Percentiles rank a stretch among this genome's conserved stretches.
Conservation (phyloP, 2,797 vertebrate species). For the Schizopygopsis pylzovi region DNA sequence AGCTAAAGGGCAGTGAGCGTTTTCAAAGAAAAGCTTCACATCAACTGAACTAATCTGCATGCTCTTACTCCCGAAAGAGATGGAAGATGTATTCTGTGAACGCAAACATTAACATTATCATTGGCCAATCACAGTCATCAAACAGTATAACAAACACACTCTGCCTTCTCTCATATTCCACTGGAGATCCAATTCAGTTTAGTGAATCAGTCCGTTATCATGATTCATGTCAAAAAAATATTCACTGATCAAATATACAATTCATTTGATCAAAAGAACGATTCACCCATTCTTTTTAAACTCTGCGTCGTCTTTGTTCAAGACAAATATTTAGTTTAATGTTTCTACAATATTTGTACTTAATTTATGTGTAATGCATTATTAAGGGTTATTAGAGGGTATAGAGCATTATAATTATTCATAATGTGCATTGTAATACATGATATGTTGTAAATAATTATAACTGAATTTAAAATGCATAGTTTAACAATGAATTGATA, state of each 20-base stretch:
- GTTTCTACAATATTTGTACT: not conserved
- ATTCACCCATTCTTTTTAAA: too few species aligned
- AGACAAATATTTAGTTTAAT: not conserved
- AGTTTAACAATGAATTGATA: too few species aligned
- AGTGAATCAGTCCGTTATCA: not conserved
- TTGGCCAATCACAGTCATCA: not conserved
- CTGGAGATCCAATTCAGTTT: not conserved
- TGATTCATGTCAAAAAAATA: not conserved
- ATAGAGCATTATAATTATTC: too few species aligned
- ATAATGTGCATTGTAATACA: too few species aligned
- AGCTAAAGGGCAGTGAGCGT: not conserved
- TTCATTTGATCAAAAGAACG: not conserved
- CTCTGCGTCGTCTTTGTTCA: not conserved
- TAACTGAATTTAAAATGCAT: too few species aligned
- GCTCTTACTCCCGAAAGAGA: not conserved
- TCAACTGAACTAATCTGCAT: not conserved
- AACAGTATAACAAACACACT: not conserved
- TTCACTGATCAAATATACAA: not conserved
- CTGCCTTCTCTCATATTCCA: not conserved
- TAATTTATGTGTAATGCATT: too few species aligned
- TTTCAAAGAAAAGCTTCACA: slow-evolving; percentile 7
- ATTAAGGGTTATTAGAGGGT: too few species aligned
- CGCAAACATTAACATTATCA: not conserved
- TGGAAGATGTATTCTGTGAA: not conserved
- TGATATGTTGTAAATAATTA: too few species aligned